Conservation (phyloP, 2,113 vertebrate species). For the Philantomba maxwellii region DNA sequence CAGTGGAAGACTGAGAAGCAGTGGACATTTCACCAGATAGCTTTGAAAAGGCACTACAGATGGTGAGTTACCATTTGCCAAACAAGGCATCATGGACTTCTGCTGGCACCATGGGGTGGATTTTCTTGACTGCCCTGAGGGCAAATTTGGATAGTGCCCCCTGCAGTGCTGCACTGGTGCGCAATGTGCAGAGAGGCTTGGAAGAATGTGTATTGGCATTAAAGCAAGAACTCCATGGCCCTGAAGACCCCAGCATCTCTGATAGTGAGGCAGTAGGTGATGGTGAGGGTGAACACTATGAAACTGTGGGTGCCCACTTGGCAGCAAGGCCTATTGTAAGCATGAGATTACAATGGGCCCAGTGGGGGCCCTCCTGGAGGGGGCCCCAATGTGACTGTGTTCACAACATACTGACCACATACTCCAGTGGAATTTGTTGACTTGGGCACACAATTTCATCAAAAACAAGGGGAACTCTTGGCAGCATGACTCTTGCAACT, state of each 20-base stretch:
- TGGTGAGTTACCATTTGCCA: not conserved
- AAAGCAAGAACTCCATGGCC: not conserved
- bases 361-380: not conserved
- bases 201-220: not conserved
- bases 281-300: not conserved
- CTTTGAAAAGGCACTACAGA: not conserved
- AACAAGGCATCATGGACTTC: not conserved
- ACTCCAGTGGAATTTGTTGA: not conserved
- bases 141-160: not conserved
- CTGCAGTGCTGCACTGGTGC: accelerated
- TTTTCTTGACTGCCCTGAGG: not conserved
- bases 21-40: not conserved
- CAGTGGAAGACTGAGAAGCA: not conserved
- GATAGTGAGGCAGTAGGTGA: not conserved
- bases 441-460: not conserved
- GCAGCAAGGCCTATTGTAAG: not conserved
- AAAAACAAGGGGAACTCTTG: not conserved
- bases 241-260: not conserved
- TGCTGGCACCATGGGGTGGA: not conserved
- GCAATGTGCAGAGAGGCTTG: not conserved
- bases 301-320: not conserved
- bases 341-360: not conserved
- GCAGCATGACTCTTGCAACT: not conserved
- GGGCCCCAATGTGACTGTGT: not conserved
- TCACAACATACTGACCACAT: not conserved